Evolutionary conservation across 2,797 vertebrate species (phyloP).

Genomic region (Zalophus californianus): DNA sequence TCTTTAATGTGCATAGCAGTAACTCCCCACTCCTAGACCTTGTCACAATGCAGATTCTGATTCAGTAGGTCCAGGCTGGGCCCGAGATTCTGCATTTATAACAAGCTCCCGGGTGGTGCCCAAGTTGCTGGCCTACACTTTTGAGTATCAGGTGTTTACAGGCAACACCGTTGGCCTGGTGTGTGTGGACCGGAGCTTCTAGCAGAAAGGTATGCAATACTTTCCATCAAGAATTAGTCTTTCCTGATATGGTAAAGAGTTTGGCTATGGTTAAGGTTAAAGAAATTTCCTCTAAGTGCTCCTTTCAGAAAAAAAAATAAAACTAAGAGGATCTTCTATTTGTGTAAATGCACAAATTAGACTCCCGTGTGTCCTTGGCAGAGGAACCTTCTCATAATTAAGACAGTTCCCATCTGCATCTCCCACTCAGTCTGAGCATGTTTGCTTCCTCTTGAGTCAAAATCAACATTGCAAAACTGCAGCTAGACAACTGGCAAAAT

Average conservation of each 20-base stretch:
- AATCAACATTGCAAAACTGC: slow-evolving; percentile 65
- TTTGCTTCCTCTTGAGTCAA: slow-evolving; percentile 70
- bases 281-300: not conserved
- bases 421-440: slow-evolving; percentile 34
- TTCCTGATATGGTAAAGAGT: not conserved
- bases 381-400: not conserved
- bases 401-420: slow-evolving; percentile 42
- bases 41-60: not conserved
- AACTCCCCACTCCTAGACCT: not conserved
- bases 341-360: not conserved
- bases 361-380: slow-evolving; percentile 27
- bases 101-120: not conserved
- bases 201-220: not conserved
- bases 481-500: slow-evolving; percentile 48
- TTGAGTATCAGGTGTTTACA: not conserved
- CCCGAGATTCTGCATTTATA: not conserved
- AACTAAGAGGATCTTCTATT: slow-evolving; percentile 8
- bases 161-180: not conserved
- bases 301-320: not conserved
- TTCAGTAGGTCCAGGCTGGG: not conserved
- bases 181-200: not conserved
- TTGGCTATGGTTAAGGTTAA: not conserved
- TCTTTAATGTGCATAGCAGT: not conserved
- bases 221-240: not conserved
- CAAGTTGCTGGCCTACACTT: not conserved